Conservation (phyloP, 2,113 vertebrate species). For the Lampris incognitus region DNA sequence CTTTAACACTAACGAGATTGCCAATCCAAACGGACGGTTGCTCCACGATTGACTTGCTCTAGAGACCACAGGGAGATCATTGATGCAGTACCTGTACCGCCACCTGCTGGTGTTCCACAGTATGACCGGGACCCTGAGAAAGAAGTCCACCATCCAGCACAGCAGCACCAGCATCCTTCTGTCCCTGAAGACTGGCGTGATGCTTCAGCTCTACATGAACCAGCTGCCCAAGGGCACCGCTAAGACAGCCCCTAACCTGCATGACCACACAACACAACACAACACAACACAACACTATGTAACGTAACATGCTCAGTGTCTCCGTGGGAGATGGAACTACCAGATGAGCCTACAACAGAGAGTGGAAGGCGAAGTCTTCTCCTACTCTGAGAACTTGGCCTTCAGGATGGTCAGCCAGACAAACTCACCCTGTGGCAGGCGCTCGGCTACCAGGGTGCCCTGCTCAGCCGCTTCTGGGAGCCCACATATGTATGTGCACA, state of each 20-base stretch:
- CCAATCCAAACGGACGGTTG: conserved; percentile 82
- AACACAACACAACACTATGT: no score
- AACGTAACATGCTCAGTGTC: no score
- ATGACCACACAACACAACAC: no score
- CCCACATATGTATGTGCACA: conserved; percentile 88
- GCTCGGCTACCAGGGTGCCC: conserved; percentile 91
- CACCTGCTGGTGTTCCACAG: conserved; percentile 93
- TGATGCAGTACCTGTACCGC: conserved; percentile 92
- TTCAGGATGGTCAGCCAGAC: conserved; percentile 86
- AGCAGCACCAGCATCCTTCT: conserved; percentile 84
- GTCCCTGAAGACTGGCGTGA: conserved; percentile 85
- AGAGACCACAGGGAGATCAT: conserved; percentile 89
- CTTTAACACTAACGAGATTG: conserved; percentile 82
- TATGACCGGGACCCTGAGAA: conserved; percentile 81
- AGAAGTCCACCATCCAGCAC: conserved; percentile 88
- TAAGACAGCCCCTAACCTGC: conserved; percentile 84
- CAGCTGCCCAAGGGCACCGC: conserved; percentile 93
- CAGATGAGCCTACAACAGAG: no score
- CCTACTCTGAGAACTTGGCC: conserved; percentile 64
- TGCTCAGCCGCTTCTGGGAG: conserved; percentile 95
- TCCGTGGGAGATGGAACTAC: no score
- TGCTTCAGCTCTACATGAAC: conserved; percentile 91
- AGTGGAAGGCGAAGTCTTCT: no score
- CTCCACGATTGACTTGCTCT: conserved; percentile 91
- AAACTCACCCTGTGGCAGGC: conserved; percentile 96